Evolutionary conservation across 1,140 invertebrate genomes (phyloP).

Genomic region (Leptinotarsa lineolata): DNA sequence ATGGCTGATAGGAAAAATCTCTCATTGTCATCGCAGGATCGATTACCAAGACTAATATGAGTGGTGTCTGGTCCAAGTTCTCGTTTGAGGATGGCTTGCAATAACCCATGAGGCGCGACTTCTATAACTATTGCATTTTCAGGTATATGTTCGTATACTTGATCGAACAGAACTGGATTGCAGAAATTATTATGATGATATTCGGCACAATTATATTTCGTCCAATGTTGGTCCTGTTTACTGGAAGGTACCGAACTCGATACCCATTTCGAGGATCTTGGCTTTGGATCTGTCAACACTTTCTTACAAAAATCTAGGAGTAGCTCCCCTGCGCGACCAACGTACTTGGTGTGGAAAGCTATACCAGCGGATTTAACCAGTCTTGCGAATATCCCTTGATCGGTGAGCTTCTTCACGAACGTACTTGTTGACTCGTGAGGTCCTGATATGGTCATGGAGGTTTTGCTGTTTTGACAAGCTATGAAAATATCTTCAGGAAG

Average conservation of each 20-base stretch:
- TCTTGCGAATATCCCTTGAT: conserved; percentile 78
- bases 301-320: conserved; percentile 72
- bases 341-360: conserved; percentile 82
- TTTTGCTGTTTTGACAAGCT: conserved; percentile 82
- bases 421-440: conserved; percentile 68
- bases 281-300: conserved; percentile 71
- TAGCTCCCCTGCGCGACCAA: conserved; percentile 72
- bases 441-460: conserved; percentile 85
- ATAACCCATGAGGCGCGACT: conserved; percentile 82
- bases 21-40: conserved; percentile 69
- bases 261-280: conserved; percentile 78
- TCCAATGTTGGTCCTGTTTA: conserved; percentile 70
- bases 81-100: conserved; percentile 69
- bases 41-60: conserved; percentile 79
- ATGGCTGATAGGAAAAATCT: conserved; percentile 70
- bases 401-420: conserved; percentile 70
- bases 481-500: conserved; percentile 73
- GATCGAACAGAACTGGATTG: conserved; percentile 82
- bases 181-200: conserved; percentile 92
- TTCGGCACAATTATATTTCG: conserved; percentile 77
- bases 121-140: conserved; percentile 76
- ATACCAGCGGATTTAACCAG: conserved; percentile 78
- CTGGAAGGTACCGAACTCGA: conserved; percentile 81
- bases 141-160: conserved; percentile 75
- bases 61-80: conserved; percentile 66